Conservation (phyloP, 1,140 invertebrate genomes). For the Sweltsa coloradensis region DNA sequence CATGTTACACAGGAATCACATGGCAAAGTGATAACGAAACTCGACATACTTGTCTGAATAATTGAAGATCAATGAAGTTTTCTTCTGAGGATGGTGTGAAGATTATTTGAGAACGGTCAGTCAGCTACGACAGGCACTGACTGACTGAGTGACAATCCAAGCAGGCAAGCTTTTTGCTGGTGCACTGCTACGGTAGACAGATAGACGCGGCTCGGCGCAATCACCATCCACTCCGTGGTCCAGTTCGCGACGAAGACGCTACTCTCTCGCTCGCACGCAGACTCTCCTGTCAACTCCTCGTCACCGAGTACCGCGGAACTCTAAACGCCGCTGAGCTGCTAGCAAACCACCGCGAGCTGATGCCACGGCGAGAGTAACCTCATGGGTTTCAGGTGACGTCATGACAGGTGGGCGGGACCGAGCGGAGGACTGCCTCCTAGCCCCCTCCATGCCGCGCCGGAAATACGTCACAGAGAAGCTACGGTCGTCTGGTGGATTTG, state of each 20-base stretch:
- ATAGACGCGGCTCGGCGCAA: constrained; percentile 24
- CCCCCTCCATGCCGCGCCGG: constrained; percentile 2
- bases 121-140: constrained; percentile 4
- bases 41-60: no score
- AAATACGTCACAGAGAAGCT: no score
- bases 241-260: constrained; percentile 22
- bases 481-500: no score
- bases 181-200: constrained; percentile 18
- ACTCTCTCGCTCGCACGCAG: constrained; percentile 14
- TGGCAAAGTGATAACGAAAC: no score
- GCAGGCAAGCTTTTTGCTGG: constrained; percentile 2
- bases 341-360: constrained; percentile 4
- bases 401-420: constrained; percentile 28
- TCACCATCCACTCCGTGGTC: constrained; percentile 26
- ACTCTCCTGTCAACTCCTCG: constrained; percentile 27
- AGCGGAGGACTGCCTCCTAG: constrained; percentile 8
- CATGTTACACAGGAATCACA: no score
- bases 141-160: constrained; percentile 9
- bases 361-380: constrained; percentile 22
- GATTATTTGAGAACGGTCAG: no score
- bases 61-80: no score
- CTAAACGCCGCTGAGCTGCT: constrained; percentile 4
- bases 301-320: constrained; percentile 19
- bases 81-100: no score
- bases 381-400: constrained; percentile 22